These are phyloP conservation scores for Percina caprodes DNA, from an alignment of 2,113 vertebrate genomes.

Conservation along the genomic window DNA sequence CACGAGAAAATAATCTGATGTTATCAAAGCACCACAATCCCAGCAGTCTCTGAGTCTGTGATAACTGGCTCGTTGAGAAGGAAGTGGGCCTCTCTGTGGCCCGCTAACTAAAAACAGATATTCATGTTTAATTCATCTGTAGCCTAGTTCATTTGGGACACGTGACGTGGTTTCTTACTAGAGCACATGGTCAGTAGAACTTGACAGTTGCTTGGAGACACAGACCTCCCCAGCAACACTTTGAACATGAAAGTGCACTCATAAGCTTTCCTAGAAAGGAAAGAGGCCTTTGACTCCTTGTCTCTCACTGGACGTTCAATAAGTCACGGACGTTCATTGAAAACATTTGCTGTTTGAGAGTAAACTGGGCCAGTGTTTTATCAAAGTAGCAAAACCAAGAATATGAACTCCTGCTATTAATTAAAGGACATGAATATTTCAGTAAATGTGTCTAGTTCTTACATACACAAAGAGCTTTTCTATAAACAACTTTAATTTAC, in stretches of 20 bases:
- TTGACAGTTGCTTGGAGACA: constrained; percentile 57
- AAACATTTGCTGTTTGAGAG: background rate
- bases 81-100: background rate
- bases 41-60: background rate
- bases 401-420: constrained; percentile 7
- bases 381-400: background rate
- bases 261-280: background rate
- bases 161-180: constrained; percentile 26
- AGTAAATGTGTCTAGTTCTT: background rate
- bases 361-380: background rate
- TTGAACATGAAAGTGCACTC: constrained; percentile 39
- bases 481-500: background rate
- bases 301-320: background rate
- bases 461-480: background rate
- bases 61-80: background rate
- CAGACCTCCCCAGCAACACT: constrained; percentile 29
- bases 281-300: background rate
- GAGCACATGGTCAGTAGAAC: constrained; percentile 6
- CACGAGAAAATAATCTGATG: too few species aligned
- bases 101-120: constrained; percentile 16
- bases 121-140: constrained; percentile 56
- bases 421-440: constrained; percentile 1
- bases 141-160: constrained; percentile 38
- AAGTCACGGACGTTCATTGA: background rate
- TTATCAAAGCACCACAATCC: background rate